Evolutionary conservation across 2,797 vertebrate genomes (phyloP).

Genomic region (Mergus octosetaceus): DNA sequence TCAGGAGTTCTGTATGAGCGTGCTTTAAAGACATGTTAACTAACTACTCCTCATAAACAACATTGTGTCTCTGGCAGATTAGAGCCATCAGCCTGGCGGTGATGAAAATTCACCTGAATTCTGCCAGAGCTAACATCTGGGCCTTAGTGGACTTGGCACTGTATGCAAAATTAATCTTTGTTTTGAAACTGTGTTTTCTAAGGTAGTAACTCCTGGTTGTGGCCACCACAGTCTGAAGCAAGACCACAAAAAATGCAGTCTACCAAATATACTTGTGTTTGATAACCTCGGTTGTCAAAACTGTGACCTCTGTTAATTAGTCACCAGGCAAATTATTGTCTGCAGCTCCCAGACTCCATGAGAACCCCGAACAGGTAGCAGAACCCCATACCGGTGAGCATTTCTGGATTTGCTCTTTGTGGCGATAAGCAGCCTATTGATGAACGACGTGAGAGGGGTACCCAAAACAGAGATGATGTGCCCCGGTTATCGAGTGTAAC

Average conservation of each 20-base stretch:
- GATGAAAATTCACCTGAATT: constrained; percentile 13
- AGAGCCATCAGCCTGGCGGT: not conserved
- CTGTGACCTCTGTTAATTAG: constrained; percentile 64
- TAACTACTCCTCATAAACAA: not conserved
- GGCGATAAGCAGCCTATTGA: not conserved
- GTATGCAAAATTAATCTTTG: constrained; percentile 31
- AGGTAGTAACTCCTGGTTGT: not conserved
- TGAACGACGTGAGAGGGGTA: not conserved
- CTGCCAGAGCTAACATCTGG: constrained; percentile 41
- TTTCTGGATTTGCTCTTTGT: constrained; percentile 40
- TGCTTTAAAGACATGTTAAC: not conserved
- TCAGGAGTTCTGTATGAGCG: accelerated
- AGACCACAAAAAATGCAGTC: not conserved
- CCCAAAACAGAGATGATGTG: not conserved
- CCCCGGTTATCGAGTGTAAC: not conserved
- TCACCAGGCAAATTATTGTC: constrained; percentile 60
- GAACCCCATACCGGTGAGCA: constrained; percentile 27
- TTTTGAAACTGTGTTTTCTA: constrained; percentile 31
- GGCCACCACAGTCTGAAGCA: not conserved
- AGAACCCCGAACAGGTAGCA: constrained; percentile 36
- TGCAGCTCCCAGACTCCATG: constrained; percentile 33
- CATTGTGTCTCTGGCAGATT: not conserved
- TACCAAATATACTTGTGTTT: constrained; percentile 3
- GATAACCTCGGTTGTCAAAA: constrained; percentile 47
- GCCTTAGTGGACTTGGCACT: not conserved